Evolutionary conservation across 2,888 invertebrate species (phyloP), one percentile per base, ranked within the genome.

Genomic region (Ichneumon xanthorius): DNA sequence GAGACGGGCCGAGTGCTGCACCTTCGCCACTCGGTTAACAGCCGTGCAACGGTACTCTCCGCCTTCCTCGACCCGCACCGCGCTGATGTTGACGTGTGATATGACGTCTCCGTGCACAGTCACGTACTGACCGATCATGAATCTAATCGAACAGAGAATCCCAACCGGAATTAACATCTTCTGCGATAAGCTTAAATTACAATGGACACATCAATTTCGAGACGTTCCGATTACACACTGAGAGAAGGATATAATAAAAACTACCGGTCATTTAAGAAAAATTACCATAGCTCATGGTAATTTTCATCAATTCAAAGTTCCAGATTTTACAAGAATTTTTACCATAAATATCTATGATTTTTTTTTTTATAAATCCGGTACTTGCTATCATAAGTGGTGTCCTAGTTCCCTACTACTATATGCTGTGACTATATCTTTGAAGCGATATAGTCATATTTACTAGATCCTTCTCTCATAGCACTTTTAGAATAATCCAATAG

Each of bases 21-120:
- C 96, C 94, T 96, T 96, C 70, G 98, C 97, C 80, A 98, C 97
- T 75, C 96, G 96, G 93, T 98, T 98, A 89, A 96, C 96, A 1
- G 98, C 98, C 30, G 96, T 96, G 92, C 98, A 98, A 53, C 97
- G 96, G 93, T 98, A 98, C 92, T 98, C 97, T 37, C 98, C 98
- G 84, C 98, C 98, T 94, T 98, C 98, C 95, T 98, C 98, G 89
- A 97, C 97, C 90, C 97, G 97, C 86, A 98, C 96, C 87, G 97
- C 96, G 91, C 97, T 97, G 92, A 98, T 96, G 95, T 98, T 98
- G 88, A 98, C 97, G 95, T 98, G 98, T 92, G 98, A 98, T 94
- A 98, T 98, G 86, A 98, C 98, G 94, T 98, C 98, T 92, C 98
- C 98, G 94, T 98, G 98, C 63, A 98, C 96, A 26, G 98, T 98